These are phyloP conservation scores for Hylia prasina DNA, from an alignment of 2,113 vertebrate species.

Conservation along the genomic window DNA sequence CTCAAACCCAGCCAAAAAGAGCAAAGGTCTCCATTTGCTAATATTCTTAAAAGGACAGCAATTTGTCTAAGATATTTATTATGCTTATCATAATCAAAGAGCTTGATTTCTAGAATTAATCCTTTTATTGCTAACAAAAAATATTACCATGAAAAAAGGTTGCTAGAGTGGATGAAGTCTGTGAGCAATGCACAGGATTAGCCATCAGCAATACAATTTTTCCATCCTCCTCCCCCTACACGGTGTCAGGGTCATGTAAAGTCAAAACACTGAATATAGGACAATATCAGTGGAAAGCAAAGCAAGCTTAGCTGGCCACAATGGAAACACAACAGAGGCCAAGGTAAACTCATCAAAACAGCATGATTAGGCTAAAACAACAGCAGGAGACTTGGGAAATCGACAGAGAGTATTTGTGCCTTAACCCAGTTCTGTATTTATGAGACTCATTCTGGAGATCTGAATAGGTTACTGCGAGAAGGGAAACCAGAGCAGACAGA, in stretches of 20 bases:
- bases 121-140: slow-evolving; percentile 49
- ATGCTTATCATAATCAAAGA: slow-evolving; percentile 55
- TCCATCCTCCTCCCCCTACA: slow-evolving; percentile 12
- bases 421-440: not conserved
- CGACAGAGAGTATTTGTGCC: not conserved
- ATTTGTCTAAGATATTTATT: slow-evolving; percentile 54
- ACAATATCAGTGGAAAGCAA: not conserved
- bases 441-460: not conserved
- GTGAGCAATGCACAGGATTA: slow-evolving; percentile 18
- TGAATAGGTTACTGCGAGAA: not conserved
- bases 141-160: slow-evolving; percentile 46
- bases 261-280: slow-evolving; percentile 51
- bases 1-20: slow-evolving; percentile 32
- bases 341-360: slow-evolving; percentile 18
- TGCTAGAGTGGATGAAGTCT: not conserved
- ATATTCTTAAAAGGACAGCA: slow-evolving; percentile 66
- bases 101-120: slow-evolving; percentile 52
- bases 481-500: not conserved
- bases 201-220: slow-evolving; percentile 27
- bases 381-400: not conserved
- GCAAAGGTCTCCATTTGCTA: slow-evolving; percentile 61
- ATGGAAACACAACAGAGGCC: not conserved
- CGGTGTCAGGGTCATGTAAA: slow-evolving; percentile 20
- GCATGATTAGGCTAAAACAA: not conserved
- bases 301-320: slow-evolving; percentile 1